These are phyloP conservation scores for Pangasius djambal DNA, from an alignment of 2,797 vertebrate genomes.

Conservation along the genomic window DNA sequence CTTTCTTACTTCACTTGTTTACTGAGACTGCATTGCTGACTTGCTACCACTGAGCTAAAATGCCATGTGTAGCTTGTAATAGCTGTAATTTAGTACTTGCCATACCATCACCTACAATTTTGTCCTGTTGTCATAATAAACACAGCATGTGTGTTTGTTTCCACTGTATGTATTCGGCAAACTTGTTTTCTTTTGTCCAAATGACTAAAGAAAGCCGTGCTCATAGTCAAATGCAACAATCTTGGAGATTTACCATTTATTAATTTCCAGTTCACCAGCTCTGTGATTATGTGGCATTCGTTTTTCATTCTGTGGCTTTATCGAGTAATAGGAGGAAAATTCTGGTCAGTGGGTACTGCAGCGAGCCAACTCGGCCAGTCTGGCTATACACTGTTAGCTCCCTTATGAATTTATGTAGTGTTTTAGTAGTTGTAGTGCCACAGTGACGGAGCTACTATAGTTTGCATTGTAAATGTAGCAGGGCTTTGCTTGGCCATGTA, in stretches of 20 bases:
- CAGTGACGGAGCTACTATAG: constrained; percentile 6
- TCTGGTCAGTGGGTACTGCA: constrained; percentile 21
- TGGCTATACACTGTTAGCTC: not conserved
- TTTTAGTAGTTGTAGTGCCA: constrained; percentile 5
- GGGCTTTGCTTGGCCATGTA: constrained; percentile 18
- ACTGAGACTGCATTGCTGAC: not conserved
- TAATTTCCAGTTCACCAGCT: not conserved
- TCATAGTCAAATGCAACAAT: constrained; percentile 1
- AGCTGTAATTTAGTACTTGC: constrained; percentile 18
- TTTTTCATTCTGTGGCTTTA: constrained; percentile 22
- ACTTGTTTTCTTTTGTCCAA: not conserved
- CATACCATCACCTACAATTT: constrained; percentile 11
- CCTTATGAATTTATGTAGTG: constrained; percentile 15
- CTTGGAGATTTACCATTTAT: constrained; percentile 1
- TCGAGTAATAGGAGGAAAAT: constrained; percentile 17
- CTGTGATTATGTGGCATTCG: constrained; percentile 29
- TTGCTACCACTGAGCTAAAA: constrained; percentile 10
- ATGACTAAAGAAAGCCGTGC: not conserved
- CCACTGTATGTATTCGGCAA: not conserved
- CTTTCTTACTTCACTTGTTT: constrained; percentile 1
- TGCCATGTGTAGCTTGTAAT: constrained; percentile 10
- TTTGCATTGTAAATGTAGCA: constrained; percentile 40
- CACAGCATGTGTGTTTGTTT: not conserved
- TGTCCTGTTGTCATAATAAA: constrained; percentile 4
- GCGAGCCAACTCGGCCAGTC: not conserved